phyloP scores from a whole-genome alignment of 2,888 invertebrate species.

The Agrochola lota region DNA sequence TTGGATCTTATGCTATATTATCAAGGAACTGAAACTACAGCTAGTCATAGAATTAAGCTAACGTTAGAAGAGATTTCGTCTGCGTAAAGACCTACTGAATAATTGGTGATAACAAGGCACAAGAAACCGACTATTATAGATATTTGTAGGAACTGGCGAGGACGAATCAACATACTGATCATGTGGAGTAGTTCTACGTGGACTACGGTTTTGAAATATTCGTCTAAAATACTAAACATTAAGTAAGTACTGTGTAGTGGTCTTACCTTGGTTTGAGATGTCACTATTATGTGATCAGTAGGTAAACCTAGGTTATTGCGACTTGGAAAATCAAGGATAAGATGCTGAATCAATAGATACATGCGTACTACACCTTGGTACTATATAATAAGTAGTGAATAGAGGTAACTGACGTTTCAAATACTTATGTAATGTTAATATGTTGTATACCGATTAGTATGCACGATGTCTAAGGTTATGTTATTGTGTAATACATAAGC shows the following conservation, averaged over 20 bases:
- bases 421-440: background rate
- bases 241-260: background rate
- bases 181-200: background rate
- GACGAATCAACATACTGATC: background rate
- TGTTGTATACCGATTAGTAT: slow-evolving; percentile 9
- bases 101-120: background rate
- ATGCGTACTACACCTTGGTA: background rate
- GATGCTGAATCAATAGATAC: slow-evolving; percentile 30
- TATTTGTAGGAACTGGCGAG: background rate
- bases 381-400: background rate
- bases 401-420: background rate
- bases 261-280: slow-evolving; percentile 13
- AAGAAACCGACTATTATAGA: background rate
- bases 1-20: too few species aligned
- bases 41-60: background rate
- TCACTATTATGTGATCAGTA: slow-evolving; percentile 21
- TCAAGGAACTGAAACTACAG: background rate
- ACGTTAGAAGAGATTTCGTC: background rate
- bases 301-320: slow-evolving; percentile 21
- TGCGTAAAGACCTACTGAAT: background rate
- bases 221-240: background rate
- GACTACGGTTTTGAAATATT: slow-evolving; percentile 1
- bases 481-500: background rate
- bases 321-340: slow-evolving; percentile 42
- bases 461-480: background rate